phyloP scores from a whole-genome alignment of 1,140 invertebrate species.

The Drosophila quadrilineata region DNA sequence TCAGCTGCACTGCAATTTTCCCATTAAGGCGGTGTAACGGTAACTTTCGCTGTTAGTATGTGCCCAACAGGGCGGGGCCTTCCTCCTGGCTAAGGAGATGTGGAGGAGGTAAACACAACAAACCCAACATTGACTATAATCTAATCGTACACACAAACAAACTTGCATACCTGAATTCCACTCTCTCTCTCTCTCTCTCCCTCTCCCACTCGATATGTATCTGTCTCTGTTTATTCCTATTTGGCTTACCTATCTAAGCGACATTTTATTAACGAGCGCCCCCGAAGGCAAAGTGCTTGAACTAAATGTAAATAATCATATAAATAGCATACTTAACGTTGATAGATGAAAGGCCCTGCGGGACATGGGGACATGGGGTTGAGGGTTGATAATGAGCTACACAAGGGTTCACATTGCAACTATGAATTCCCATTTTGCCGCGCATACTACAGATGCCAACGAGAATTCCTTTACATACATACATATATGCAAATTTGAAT shows the following conservation, averaged over 20 bases:
- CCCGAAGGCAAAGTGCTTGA: slow-evolving; percentile 26
- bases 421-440: not conserved
- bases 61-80: not conserved
- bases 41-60: not conserved
- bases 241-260: slow-evolving; percentile 18
- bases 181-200: no score
- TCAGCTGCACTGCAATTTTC: slow-evolving; percentile 52
- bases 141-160: slow-evolving; percentile 41
- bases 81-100: slow-evolving; percentile 24
- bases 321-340: slow-evolving; percentile 34
- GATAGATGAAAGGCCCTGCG: slow-evolving; percentile 15
- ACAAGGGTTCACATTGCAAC: not conserved
- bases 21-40: slow-evolving; percentile 44
- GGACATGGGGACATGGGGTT: no score
- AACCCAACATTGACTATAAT: slow-evolving; percentile 38
- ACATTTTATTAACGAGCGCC: slow-evolving; percentile 29
- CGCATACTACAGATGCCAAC: no score
- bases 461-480: no score
- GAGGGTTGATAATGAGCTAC: slow-evolving; percentile 21
- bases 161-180: no score
- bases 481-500: not conserved
- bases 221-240: no score
- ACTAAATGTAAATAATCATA: slow-evolving; percentile 48
- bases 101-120: slow-evolving; percentile 51
- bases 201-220: no score